Base-by-base conservation (phyloP, 2,113 vertebrate species). In the Colossoma macropomum region DNA sequence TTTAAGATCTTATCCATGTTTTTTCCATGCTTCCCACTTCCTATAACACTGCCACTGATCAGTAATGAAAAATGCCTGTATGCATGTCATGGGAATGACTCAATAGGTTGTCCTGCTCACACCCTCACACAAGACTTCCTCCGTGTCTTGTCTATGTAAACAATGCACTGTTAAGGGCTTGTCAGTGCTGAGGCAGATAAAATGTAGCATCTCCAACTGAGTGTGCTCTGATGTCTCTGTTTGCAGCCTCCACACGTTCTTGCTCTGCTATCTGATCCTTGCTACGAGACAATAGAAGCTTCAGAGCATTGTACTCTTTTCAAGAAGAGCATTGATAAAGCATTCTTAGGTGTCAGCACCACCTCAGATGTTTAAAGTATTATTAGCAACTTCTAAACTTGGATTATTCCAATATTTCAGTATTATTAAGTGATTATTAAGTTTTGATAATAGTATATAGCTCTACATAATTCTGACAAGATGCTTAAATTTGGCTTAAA, bases 131-230 rank as follows among this genome's bases (percentile, higher is more conserved):
- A n/a, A 71, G 27, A 30, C 28, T 38, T 81, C 59, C 86, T 85
- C 59, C 66, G 63, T 74, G 80, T 81, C 80, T 80, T 77, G 32
- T 79, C 73, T 63, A 25, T 74, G 63, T 85, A 68, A 82, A 86
- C 80, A 81, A 27, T 84, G 78, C 48, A 34, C 48, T 28, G 77
- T 83, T 59, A 54, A 68, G 77, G 38, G 54, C 59, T 59, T 68
- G 81, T 84, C 79, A 79, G 81, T 86, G 81, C 70, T 56, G 62
- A 27, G 79, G 76, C 41, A 87, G 77, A 84, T 76, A 83, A 83
- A 85, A 79, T n/a, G 7, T 30, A 25, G 62, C 60, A 75, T 80
- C 75, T 82, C 83, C 81, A 71, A 28, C 77, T 60, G 69, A 78
- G 79, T 76, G 38, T 23, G 30, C 76, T 68, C 75, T 81, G 68